Evolutionary conservation across 2,113 vertebrate species (phyloP).

Genomic region (Bujurquina vittata): DNA sequence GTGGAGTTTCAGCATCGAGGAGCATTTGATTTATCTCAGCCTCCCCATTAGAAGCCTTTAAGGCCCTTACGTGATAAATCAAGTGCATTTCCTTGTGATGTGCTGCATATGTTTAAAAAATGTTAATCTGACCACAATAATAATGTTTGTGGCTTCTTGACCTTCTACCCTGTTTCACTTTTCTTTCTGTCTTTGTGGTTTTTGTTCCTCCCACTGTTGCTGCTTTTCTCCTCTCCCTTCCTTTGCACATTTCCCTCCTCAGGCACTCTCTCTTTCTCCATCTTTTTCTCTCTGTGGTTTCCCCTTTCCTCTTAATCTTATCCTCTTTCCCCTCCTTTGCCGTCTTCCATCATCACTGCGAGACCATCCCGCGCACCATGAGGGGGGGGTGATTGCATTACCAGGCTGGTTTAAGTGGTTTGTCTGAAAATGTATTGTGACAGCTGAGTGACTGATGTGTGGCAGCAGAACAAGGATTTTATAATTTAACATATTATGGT

Average conservation of each 20-base stretch:
- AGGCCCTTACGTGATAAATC: neutral
- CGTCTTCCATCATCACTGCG: slow-evolving; percentile 29
- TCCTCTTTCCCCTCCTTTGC: neutral
- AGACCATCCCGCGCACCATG: neutral
- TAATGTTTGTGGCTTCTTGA: neutral
- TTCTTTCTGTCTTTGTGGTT: neutral
- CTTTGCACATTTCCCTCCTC: slow-evolving; percentile 16
- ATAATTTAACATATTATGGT: slow-evolving; percentile 36
- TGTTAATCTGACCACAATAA: slow-evolving; percentile 23
- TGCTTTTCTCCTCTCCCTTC: neutral
- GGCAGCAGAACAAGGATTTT: slow-evolving; percentile 40
- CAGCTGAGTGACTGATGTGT: slow-evolving; percentile 37
- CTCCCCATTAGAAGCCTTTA: neutral
- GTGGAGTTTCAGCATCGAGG: slow-evolving; percentile 24
- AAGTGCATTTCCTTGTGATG: neutral
- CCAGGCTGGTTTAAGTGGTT: slow-evolving; percentile 48
- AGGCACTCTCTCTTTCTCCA: slow-evolving; percentile 12
- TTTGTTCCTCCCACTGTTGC: neutral
- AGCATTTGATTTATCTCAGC: slow-evolving; percentile 47
- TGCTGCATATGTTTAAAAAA: slow-evolving; percentile 1
- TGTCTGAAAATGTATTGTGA: slow-evolving; percentile 18
- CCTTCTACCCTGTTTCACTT: neutral
- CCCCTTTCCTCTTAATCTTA: slow-evolving; percentile 9
- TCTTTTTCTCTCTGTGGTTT: slow-evolving; percentile 44
- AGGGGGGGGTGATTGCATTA: slow-evolving; percentile 48